phyloP scores from a whole-genome alignment of 2,888 invertebrate species.

The Euspilapteryx auroguttella region DNA sequence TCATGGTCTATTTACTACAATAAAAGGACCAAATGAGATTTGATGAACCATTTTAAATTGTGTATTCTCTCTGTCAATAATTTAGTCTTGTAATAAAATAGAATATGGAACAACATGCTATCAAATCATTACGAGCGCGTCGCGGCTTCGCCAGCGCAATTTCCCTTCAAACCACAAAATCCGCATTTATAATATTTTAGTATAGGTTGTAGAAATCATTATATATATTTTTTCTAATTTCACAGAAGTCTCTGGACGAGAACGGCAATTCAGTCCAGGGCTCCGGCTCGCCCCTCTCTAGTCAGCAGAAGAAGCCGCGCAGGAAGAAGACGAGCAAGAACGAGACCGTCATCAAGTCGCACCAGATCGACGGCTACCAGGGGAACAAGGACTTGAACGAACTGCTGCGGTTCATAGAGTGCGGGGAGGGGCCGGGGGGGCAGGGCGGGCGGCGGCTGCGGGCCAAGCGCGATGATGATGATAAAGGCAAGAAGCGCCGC shows the following conservation, averaged over 20 bases:
- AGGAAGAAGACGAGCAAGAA: conserved; percentile 65
- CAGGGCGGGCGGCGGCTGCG: conserved; percentile 23
- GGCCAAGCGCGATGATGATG: conserved; percentile 38
- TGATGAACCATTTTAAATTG: too few relatives aligned
- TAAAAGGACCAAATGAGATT: too few relatives aligned
- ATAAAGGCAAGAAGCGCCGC: conserved; percentile 45
- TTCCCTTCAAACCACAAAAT: too few relatives aligned
- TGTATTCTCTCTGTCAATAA: too few relatives aligned
- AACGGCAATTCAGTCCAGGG: conserved; percentile 75
- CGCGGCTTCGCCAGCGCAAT: too few relatives aligned
- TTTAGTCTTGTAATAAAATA: too few relatives aligned
- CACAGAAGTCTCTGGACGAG: conserved; percentile 75
- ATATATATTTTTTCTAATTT: too few relatives aligned
- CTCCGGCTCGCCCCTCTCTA: conserved; percentile 46
- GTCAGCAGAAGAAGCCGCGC: conserved; percentile 56
- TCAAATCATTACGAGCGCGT: too few relatives aligned
- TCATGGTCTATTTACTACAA: too few relatives aligned
- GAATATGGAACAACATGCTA: too few relatives aligned
- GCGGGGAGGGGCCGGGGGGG: conserved; percentile 42
- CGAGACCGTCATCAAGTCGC: conserved; percentile 58
- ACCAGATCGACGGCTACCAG: conserved; percentile 77
- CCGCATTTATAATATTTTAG: too few relatives aligned
- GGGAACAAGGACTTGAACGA: conserved; percentile 77
- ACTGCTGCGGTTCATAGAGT: conserved; percentile 78
- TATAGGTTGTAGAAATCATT: too few relatives aligned